Conservation (phyloP, 2,888 invertebrate species). For the Cordylochernes scorpioides region DNA sequence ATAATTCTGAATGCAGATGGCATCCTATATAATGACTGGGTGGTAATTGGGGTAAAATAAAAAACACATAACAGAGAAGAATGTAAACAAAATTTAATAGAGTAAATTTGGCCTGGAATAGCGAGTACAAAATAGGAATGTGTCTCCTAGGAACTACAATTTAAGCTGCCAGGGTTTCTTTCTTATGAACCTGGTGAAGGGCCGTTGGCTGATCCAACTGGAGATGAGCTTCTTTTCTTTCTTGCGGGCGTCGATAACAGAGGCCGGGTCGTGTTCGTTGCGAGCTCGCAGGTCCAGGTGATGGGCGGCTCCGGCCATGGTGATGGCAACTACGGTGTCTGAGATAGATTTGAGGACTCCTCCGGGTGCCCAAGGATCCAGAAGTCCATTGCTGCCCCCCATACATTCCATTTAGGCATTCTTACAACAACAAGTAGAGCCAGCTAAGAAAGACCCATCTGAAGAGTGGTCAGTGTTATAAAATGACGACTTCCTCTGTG, state of each 20-base stretch:
- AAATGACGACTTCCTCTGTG: not conserved
- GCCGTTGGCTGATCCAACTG: conserved; percentile 30
- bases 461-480: not conserved
- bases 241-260: conserved; percentile 34
- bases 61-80: too few relatives aligned
- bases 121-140: too few relatives aligned
- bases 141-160: too few relatives aligned
- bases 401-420: conserved; percentile 1
- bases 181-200: too few relatives aligned
- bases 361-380: conserved; percentile 67
- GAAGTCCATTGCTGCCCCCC: conserved; percentile 46
- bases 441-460: not conserved
- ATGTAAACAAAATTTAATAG: too few relatives aligned
- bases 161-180: too few relatives aligned
- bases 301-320: conserved; percentile 57
- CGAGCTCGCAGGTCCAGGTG: conserved; percentile 48
- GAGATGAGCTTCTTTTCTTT: conserved; percentile 34
- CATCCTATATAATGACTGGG: too few relatives aligned
- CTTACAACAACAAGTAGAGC: not conserved
- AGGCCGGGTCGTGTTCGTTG: conserved; percentile 35
- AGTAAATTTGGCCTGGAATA: too few relatives aligned
- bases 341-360: conserved; percentile 44
- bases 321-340: conserved; percentile 34
- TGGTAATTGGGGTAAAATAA: too few relatives aligned
- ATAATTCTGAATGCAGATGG: too few relatives aligned